Percentiles rank a stretch among this genome's conserved stretches.
Conservation (phyloP, 2,113 vertebrate genomes). For the Hemicordylus capensis region DNA sequence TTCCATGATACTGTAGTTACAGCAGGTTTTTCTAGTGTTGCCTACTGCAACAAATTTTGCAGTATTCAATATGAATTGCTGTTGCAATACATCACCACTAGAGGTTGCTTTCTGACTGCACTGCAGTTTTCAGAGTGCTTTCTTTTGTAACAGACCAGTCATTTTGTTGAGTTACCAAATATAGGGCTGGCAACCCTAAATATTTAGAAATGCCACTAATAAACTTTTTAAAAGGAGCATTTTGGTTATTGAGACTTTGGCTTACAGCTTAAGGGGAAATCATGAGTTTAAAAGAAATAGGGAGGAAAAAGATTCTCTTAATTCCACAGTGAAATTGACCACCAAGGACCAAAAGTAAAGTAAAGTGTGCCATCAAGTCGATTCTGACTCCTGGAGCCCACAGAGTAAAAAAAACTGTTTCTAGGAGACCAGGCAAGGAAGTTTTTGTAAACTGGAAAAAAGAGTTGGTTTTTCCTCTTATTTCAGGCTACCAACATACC, state of each 20-base stretch:
- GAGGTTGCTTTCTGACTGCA: constrained; percentile 55
- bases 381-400: too few species aligned
- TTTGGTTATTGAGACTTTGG: not conserved
- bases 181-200: not conserved
- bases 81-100: constrained; percentile 19
- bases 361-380: too few species aligned
- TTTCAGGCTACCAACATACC: not conserved
- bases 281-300: not conserved
- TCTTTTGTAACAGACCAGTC: not conserved
- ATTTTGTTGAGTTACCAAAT: not conserved
- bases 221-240: not conserved
- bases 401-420: not conserved
- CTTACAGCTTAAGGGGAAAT: not conserved
- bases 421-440: not conserved
- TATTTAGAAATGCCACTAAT: not conserved
- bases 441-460: not conserved
- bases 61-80: not conserved
- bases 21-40: not conserved
- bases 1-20: not conserved
- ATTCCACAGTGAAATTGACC: not conserved
- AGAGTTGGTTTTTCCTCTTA: not conserved
- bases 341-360: not conserved
- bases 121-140: not conserved
- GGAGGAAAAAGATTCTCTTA: not conserved
- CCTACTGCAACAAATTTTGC: not conserved